Base-by-base conservation (phyloP, 2,888 invertebrate species). In the Dendrolimus houi region DNA sequence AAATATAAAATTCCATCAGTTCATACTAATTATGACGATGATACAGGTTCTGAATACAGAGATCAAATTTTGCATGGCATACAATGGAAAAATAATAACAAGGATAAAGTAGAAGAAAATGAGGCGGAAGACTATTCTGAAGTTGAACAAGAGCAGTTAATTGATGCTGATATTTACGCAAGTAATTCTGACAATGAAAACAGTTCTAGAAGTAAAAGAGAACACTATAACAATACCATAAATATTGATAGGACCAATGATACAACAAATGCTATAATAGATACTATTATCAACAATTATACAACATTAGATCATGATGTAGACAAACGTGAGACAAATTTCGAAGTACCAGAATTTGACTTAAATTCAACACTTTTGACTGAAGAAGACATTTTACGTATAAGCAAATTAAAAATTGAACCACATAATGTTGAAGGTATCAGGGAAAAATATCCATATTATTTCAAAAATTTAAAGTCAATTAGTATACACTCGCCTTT, bases 401-500 rank as follows among this genome's bases (percentile, higher is more conserved):
- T 73, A 12, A 62, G 70, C 1, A 72, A 76, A 62, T 60, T 70
- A 55, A 77, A 77, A 75, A 42, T 67, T n/a, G 52, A 59, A 9
- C 52, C 61, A 8, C 60, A 64, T 41, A 67, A 71, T 58, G 67
- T 74, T 54, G 63, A 63, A 3, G 9, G 12, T 6, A 59, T 75
- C 2, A 68, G 67, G 60, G 65, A 74, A 57, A 95, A 95, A 72
- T 95, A 94, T 82, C 95, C 95, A 0, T 95, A 94, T 74, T 95
- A 95, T 62, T 80, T 79, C 54, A 81, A 86, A 64, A 77, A 82
- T 14, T 52, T 77, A 2, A 78, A 74, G 57, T 62, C 68, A 13
- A 62, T 93, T 0, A 81, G 91, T 56, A 86, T 83, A 66, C 77
- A 93, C 67, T 94, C 95, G 0, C 93, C 95, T 0, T 72, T 95